These are phyloP conservation scores for Pipistrellus kuhlii DNA, from an alignment of 2,797 vertebrate genomes.

Conservation along the genomic window DNA sequence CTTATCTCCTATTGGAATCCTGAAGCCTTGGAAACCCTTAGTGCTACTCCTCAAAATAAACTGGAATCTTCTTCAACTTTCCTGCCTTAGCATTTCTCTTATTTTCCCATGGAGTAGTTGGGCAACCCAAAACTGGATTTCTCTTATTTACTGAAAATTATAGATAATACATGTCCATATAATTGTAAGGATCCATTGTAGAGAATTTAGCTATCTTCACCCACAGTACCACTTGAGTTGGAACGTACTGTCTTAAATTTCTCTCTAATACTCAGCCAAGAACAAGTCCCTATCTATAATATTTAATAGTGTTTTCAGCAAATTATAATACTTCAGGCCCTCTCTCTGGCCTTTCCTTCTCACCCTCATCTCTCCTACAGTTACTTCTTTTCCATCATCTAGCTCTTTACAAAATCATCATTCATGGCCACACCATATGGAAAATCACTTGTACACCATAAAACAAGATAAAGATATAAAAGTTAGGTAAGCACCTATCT, in stretches of 20 bases:
- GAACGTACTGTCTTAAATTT: neutral
- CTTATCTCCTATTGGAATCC: neutral
- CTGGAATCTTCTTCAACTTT: neutral
- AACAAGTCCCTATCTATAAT: neutral
- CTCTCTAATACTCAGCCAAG: neutral
- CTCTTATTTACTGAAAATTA: slow-evolving; percentile 7
- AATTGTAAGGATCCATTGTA: neutral
- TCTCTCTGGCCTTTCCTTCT: neutral
- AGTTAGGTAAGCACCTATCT: neutral
- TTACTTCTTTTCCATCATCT: neutral
- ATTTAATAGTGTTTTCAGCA: no score
- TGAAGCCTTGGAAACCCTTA: neutral
- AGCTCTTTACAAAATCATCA: neutral
- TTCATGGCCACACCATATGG: neutral
- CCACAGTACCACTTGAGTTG: neutral
- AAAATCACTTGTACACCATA: neutral
- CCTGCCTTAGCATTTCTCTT: neutral
- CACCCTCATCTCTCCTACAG: neutral
- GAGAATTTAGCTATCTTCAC: neutral
- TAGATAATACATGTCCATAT: neutral
- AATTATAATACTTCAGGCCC: neutral
- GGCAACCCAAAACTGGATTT: neutral
- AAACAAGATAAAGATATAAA: slow-evolving; percentile 21
- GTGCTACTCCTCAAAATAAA: neutral
- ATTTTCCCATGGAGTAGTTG: neutral